Conservation (phyloP, 2,797 vertebrate genomes). For the Bradypus variegatus region DNA sequence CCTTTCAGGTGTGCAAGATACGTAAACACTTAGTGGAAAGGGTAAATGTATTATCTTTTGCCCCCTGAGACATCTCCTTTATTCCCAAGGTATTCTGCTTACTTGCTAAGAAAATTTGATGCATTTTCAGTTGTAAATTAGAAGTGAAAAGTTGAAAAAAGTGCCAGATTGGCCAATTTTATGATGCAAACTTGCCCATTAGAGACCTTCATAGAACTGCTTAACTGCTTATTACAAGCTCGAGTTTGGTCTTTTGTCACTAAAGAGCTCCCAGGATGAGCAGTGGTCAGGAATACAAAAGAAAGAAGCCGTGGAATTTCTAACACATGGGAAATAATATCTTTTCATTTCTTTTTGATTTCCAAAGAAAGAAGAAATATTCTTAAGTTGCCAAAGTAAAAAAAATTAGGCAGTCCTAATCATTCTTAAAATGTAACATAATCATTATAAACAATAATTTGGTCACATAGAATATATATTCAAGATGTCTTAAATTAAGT, state of each 20-base stretch:
- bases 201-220: background rate
- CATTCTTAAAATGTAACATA: background rate
- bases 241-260: conserved; percentile 3
- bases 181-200: conserved; percentile 41
- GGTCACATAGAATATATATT: background rate
- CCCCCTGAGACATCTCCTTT: conserved; percentile 8
- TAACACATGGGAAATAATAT: background rate
- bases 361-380: background rate
- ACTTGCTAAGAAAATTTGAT: conserved; percentile 41
- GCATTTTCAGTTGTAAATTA: conserved; percentile 63
- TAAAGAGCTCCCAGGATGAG: conserved; percentile 10
- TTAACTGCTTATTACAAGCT: conserved; percentile 37
- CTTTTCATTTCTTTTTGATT: background rate
- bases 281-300: conserved; percentile 4
- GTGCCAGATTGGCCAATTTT: conserved; percentile 52
- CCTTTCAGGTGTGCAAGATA: conserved; percentile 34
- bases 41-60: conserved; percentile 60
- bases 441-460: background rate
- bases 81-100: conserved; percentile 44
- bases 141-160: conserved; percentile 54
- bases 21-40: conserved; percentile 17
- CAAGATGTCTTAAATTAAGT: background rate
- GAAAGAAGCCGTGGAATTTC: background rate
- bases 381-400: background rate
- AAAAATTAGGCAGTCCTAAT: background rate